phyloP scores from a whole-genome alignment of 2,888 invertebrate species.

The Caenorhabditis zanzibari region DNA sequence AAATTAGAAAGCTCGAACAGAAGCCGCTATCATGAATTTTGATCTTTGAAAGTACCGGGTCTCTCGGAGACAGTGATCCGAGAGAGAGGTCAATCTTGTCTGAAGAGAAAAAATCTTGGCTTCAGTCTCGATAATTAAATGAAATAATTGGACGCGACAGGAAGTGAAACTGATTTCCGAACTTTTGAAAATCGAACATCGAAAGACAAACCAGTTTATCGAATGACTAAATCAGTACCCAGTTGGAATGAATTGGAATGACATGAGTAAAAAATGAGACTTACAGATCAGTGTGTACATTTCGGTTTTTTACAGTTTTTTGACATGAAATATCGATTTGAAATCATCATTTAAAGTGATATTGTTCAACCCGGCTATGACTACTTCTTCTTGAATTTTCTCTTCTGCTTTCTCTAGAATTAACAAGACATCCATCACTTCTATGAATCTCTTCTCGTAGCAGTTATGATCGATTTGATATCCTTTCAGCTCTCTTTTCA shows the following conservation, averaged over 20 bases:
- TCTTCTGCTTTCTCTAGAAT: conserved; percentile 40
- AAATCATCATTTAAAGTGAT: conserved; percentile 37
- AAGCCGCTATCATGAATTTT: conserved; percentile 2
- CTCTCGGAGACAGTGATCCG: conserved; percentile 6
- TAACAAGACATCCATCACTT: conserved; percentile 25
- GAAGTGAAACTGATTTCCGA: neutral
- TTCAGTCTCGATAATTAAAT: neutral
- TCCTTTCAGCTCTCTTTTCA: conserved; percentile 31
- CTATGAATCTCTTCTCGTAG: conserved; percentile 22
- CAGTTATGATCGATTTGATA: conserved; percentile 41
- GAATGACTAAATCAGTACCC: conserved; percentile 9
- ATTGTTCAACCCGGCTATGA: conserved; percentile 37
- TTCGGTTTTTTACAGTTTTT: conserved; percentile 13
- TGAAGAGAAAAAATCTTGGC: conserved; percentile 4
- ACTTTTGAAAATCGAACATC: neutral
- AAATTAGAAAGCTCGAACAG: conserved; percentile 13
- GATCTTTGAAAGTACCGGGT: conserved; percentile 4
- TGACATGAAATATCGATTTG: conserved; percentile 12
- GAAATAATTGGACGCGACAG: neutral
- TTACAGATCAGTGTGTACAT: neutral
- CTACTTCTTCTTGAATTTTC: conserved; percentile 33
- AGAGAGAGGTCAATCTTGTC: neutral
- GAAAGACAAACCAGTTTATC: conserved; percentile 11
- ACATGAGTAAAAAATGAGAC: conserved; percentile 2
- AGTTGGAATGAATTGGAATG: neutral